Evolutionary conservation across 2,113 vertebrate genomes (phyloP).

Genomic region (Eurystomus gularis): DNA sequence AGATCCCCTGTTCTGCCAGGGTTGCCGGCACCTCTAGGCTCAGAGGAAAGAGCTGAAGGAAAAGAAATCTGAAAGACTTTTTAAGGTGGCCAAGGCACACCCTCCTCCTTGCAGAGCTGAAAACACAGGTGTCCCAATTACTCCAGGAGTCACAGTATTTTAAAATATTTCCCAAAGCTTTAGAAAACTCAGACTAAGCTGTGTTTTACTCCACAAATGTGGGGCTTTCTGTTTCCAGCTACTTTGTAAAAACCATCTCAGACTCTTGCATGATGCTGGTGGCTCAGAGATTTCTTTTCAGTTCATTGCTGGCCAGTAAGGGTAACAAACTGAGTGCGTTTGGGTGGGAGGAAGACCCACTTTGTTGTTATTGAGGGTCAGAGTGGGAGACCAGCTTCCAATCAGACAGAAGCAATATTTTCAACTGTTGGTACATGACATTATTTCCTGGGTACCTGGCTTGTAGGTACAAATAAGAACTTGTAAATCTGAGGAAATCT

Average conservation of each 20-base stretch:
- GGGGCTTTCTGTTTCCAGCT: background rate
- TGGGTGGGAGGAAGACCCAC: background rate
- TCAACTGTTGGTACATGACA: background rate
- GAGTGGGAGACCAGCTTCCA: background rate
- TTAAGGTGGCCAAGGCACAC: accelerated
- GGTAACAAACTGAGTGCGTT: background rate
- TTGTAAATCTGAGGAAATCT: constrained; percentile 40
- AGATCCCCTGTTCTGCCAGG: background rate
- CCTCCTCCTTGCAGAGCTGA: background rate
- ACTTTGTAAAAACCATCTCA: background rate
- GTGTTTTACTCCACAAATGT: background rate
- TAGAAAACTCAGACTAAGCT: background rate
- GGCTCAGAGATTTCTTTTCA: background rate
- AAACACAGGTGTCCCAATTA: background rate
- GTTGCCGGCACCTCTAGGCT: background rate
- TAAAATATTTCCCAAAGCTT: background rate
- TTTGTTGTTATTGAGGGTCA: background rate
- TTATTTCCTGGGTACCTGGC: constrained; percentile 10
- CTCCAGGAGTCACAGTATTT: background rate
- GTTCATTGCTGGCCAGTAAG: background rate
- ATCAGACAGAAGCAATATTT: background rate
- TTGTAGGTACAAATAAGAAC: constrained; percentile 4
- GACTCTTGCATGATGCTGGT: background rate
- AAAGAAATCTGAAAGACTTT: background rate
- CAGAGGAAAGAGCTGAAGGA: background rate